Conservation (phyloP, 2,888 invertebrate genomes). For the Melieria crassipennis region DNA sequence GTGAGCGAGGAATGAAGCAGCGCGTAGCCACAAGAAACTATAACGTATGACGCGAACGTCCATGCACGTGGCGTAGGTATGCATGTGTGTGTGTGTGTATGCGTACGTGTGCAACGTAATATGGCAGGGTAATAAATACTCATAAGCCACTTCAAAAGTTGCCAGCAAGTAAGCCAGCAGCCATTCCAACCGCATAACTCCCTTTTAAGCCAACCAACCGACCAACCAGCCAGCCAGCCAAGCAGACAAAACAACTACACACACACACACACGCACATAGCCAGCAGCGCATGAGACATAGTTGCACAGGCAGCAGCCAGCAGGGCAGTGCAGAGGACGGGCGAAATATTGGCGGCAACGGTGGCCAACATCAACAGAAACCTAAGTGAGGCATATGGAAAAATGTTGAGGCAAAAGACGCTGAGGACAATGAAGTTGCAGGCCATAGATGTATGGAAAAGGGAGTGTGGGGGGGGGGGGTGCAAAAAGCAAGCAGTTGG, state of each 20-base stretch:
- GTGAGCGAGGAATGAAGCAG: not conserved
- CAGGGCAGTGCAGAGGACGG: conserved; percentile 11
- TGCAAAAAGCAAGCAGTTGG: not conserved
- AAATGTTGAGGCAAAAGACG: not conserved
- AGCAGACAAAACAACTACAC: conserved; percentile 25
- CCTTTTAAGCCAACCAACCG: conserved; percentile 23
- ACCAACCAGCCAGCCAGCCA: conserved; percentile 15
- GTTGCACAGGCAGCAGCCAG: conserved; percentile 12
- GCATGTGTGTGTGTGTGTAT: not conserved
- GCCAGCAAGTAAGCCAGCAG: conserved; percentile 55
- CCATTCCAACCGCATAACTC: conserved; percentile 37
- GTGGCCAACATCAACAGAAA: conserved; percentile 25
- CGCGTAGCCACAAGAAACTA: conserved; percentile 11
- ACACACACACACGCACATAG: conserved; percentile 30
- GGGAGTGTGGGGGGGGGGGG: not conserved
- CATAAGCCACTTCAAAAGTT: conserved; percentile 57
- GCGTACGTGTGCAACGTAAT: conserved; percentile 16
- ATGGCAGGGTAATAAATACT: conserved; percentile 56
- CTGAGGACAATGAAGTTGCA: not conserved
- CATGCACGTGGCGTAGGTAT: not conserved
- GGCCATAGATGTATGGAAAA: no score
- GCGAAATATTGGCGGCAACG: not conserved
- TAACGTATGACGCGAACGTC: not conserved
- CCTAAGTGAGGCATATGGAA: conserved; percentile 3
- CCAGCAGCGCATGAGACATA: conserved; percentile 35